Evolutionary conservation across 2,888 invertebrate genomes (phyloP), one percentile per base, ranked within the genome.

Genomic region (Xylota sylvarum): DNA sequence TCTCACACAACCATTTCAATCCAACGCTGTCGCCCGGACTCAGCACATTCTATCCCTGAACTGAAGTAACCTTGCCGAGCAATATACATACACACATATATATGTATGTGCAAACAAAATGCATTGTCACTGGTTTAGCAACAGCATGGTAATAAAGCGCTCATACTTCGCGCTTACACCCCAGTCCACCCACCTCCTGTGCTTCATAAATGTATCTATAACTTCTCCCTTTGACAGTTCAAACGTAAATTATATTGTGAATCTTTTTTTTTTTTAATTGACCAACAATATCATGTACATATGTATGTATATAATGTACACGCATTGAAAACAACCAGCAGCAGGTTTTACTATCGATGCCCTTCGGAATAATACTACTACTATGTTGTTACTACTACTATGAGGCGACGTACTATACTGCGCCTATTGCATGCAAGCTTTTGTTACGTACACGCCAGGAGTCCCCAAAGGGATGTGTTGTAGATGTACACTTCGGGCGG

Each of bases 31-130:
- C 40, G 48, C 62, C 82, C 77, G 82, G 86, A 82, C 56, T 69
- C 43, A 86, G 73, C 55, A 19, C 72, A 65, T 73, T 60, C 62
- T 86, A 82, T 82, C 86, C 82, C 82, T 86, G 82, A 86, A 86
- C 82, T 82, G 73, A 69, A 86, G 86, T 86, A 82, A 86, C 86
- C 86, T 86, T 86, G 86, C 56, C 35, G 58, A 65, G 60, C 72
- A 56, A 19, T 64, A 32, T 62, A 40, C 17, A 23, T 23, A n/a
- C n/a, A n/a, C n/a, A 19, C 56, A 30, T 27, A n/a, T 19, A 12
- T 70, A 52, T 72, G 46, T 27, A 17, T 84, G 56, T 74, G 14
- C 52, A 73, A 43, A 37, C 37, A 37, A 74, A 67, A 50, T 77
- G 62, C 73, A 86, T 50, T 73, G 32, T 50, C 70, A n/a, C 77